phyloP scores from a whole-genome alignment of 2,888 invertebrate genomes.

The Pilophorus perplexus region DNA sequence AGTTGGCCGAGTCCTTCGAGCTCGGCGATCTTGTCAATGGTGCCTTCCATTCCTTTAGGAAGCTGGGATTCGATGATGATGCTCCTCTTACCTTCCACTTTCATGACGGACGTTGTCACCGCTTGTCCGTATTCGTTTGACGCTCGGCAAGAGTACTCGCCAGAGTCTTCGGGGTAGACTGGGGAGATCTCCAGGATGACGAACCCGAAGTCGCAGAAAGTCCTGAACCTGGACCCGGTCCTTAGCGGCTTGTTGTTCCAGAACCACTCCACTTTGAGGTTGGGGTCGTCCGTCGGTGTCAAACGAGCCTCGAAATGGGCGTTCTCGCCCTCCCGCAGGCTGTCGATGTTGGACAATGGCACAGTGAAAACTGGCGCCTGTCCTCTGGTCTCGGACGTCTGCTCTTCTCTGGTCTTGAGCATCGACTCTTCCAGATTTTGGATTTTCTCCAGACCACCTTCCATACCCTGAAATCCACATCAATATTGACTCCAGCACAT shows the following conservation, averaged over 20 bases:
- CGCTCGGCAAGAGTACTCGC: slow-evolving; percentile 85
- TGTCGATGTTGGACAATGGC: slow-evolving; percentile 82
- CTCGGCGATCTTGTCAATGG: slow-evolving; percentile 88
- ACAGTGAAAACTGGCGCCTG: slow-evolving; percentile 88
- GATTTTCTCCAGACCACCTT: slow-evolving; percentile 89
- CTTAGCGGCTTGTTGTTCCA: slow-evolving; percentile 87
- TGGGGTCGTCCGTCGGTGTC: slow-evolving; percentile 86
- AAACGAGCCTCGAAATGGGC: slow-evolving; percentile 87
- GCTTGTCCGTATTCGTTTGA: slow-evolving; percentile 87
- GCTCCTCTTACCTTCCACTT: slow-evolving; percentile 86
- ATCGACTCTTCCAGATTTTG: slow-evolving; percentile 88
- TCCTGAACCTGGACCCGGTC: slow-evolving; percentile 89
- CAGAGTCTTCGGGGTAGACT: slow-evolving; percentile 94
- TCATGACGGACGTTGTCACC: slow-evolving; percentile 84
- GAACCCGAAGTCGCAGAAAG: slow-evolving; percentile 97
- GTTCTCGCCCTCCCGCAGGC: slow-evolving; percentile 85
- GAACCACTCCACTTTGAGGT: slow-evolving; percentile 89
- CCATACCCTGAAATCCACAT: slow-evolving; percentile 70
- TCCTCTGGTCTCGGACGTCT: slow-evolving; percentile 70
- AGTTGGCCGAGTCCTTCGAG: slow-evolving; percentile 79
- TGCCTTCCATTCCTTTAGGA: slow-evolving; percentile 89
- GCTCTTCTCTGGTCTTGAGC: slow-evolving; percentile 71
- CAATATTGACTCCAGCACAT: background rate
- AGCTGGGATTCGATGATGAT: slow-evolving; percentile 88
- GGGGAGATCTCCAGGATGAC: slow-evolving; percentile 96